A percentile compares a stretch with the other conserved stretches of the same genome.
Conservation (phyloP, 2,888 invertebrate genomes). For the Cantharis flavilabris region DNA sequence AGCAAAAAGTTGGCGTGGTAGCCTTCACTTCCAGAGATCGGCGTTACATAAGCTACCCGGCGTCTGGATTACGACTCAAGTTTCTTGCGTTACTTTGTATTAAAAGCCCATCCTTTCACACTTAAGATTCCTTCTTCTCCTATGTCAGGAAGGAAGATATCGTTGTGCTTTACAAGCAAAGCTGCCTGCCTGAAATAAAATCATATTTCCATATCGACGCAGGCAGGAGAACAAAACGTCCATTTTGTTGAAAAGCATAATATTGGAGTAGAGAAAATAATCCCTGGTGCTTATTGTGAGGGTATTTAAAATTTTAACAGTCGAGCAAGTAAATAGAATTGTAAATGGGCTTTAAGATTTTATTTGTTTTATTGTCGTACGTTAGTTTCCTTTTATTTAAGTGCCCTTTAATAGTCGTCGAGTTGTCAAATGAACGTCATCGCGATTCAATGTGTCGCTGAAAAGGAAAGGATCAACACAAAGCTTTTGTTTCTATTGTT, state of each 20-base stretch:
- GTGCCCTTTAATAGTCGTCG: conserved; percentile 21
- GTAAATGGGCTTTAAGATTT: not conserved
- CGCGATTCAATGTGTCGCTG: conserved; percentile 24
- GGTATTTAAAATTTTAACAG: not conserved
- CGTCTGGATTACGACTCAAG: not conserved
- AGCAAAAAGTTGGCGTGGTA: not conserved
- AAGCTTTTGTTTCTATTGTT: conserved; percentile 42
- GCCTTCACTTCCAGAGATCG: not conserved
- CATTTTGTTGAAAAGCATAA: not conserved
- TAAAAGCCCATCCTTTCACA: not conserved
- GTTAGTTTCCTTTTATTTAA: conserved; percentile 16
- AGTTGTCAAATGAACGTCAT: conserved; percentile 30
- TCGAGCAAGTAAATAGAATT: not conserved
- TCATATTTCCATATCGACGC: not conserved
- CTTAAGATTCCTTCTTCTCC: not conserved
- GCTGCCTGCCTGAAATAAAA: not conserved
- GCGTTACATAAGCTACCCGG: not conserved
- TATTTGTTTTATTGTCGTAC: not conserved
- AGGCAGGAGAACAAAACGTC: not conserved
- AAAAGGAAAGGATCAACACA: conserved; percentile 25
- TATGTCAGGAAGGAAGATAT: not conserved
- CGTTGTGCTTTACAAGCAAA: not conserved
- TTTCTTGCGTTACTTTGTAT: not conserved
- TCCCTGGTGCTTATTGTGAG: not conserved
- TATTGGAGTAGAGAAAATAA: not conserved